A percentile compares a stretch with the other conserved stretches of the same genome.
Conservation (phyloP, 2,797 vertebrate species). For the Sebastes nivosus region DNA sequence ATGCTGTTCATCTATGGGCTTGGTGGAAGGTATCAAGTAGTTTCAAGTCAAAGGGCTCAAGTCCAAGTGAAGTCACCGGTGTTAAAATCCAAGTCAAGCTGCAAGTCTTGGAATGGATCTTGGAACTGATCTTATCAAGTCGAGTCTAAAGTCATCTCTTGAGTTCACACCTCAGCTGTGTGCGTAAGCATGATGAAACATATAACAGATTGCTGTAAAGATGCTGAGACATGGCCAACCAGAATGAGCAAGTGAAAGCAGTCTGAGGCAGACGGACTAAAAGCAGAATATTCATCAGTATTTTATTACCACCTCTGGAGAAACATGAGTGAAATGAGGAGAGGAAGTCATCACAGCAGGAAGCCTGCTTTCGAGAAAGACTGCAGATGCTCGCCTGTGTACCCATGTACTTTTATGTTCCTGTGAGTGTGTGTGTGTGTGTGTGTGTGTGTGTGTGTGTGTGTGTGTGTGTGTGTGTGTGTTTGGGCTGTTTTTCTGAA, state of each 20-base stretch:
- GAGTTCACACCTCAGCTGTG: no score
- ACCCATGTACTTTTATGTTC: conserved; percentile 7
- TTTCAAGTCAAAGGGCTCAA: no score
- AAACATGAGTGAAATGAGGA: conserved; percentile 41
- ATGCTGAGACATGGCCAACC: neutral
- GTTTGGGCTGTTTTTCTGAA: conserved; percentile 5
- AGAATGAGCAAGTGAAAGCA: neutral
- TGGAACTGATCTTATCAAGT: no score
- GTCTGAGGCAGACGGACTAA: neutral
- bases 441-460: neutral
- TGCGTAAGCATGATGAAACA: no score
- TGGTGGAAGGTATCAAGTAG: no score
- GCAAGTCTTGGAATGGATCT: no score
- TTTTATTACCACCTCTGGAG: conserved; percentile 40
- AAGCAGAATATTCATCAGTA: conserved; percentile 25
- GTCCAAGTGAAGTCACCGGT: no score
- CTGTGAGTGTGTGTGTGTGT: neutral
- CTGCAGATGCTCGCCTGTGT: conserved; percentile 40
- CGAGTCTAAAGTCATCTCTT: no score
- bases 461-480: neutral
- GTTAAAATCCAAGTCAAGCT: no score
- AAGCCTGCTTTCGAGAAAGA: conserved; percentile 31
- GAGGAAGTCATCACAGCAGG: conserved; percentile 48
- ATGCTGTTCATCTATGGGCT: no score
- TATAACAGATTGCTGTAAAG: neutral